These are phyloP conservation scores for Patella vulgata DNA, from an alignment of 1,140 invertebrate genomes.

Conservation along the genomic window DNA sequence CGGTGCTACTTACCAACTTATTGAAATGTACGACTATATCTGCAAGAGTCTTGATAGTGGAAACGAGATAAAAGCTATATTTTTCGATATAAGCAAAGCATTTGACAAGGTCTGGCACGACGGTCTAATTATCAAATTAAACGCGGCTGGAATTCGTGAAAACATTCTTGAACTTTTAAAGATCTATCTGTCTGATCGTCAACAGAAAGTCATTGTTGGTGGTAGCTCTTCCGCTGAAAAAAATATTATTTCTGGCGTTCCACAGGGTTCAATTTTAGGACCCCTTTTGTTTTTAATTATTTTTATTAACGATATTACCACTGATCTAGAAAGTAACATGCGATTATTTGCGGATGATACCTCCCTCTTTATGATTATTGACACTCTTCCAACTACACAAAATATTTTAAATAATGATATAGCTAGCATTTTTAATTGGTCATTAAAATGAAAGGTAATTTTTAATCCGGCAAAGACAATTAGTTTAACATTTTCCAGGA, in stretches of 20 bases:
- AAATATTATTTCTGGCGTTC: slow-evolving; percentile 15
- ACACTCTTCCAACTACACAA: background rate
- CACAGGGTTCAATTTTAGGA: slow-evolving; percentile 21
- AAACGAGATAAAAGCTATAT: slow-evolving; percentile 9
- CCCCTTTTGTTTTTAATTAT: slow-evolving; percentile 20
- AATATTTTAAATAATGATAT: slow-evolving; percentile 13
- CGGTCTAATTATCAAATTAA: slow-evolving; percentile 18
- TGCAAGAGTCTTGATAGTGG: slow-evolving; percentile 1
- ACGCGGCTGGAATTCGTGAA: slow-evolving; percentile 7
- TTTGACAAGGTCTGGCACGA: slow-evolving; percentile 15
- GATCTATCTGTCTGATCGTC: slow-evolving; percentile 4
- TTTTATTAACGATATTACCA: slow-evolving; percentile 30
- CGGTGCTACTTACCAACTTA: slow-evolving; percentile 10
- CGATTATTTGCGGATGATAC: slow-evolving; percentile 27
- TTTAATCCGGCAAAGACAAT: slow-evolving; percentile 18
- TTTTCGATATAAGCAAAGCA: slow-evolving; percentile 15
- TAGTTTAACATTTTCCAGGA: slow-evolving; percentile 10
- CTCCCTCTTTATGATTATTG: background rate
- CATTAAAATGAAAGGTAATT: slow-evolving; percentile 20
- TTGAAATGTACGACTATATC: slow-evolving; percentile 17
- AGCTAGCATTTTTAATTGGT: background rate
- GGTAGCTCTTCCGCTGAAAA: background rate
- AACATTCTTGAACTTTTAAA: slow-evolving; percentile 4
- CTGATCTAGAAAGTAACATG: slow-evolving; percentile 5
- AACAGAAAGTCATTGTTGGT: slow-evolving; percentile 3